Conservation (phyloP, 23 tunicate genomes). For the Ciona savignyi region DNA sequence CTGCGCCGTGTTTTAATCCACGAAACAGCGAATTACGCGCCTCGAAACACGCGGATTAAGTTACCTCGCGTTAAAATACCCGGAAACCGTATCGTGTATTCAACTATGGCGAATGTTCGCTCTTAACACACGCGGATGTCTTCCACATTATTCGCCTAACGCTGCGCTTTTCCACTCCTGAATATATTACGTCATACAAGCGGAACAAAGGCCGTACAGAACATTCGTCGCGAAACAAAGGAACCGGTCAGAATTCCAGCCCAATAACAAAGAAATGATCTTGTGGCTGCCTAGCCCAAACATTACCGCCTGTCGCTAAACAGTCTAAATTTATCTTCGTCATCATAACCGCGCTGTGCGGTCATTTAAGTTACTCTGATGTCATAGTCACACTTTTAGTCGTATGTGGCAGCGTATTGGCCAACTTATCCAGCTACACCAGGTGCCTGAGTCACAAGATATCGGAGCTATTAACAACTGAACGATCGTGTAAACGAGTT, state of each 20-base stretch:
- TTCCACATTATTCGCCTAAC: not conserved
- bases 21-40: not conserved
- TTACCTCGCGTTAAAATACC: not conserved
- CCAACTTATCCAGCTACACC: no score
- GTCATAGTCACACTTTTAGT: not conserved
- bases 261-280: not conserved
- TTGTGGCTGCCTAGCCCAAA: not conserved
- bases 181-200: not conserved
- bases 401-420: no score
- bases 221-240: not conserved
- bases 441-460: no score
- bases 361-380: no score
- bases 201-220: not conserved
- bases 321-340: not conserved
- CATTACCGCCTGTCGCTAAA: not conserved
- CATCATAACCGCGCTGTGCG: not conserved
- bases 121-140: not conserved
- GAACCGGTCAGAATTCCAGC: not conserved
- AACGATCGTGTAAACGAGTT: no score
- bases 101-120: not conserved
- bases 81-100: conserved; percentile 22
- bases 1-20: not conserved
- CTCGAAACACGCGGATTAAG: not conserved
- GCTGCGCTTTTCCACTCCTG: not conserved
- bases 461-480: no score